Base-by-base conservation (phyloP, 2,113 vertebrate species). In the Camelus bactrianus region DNA sequence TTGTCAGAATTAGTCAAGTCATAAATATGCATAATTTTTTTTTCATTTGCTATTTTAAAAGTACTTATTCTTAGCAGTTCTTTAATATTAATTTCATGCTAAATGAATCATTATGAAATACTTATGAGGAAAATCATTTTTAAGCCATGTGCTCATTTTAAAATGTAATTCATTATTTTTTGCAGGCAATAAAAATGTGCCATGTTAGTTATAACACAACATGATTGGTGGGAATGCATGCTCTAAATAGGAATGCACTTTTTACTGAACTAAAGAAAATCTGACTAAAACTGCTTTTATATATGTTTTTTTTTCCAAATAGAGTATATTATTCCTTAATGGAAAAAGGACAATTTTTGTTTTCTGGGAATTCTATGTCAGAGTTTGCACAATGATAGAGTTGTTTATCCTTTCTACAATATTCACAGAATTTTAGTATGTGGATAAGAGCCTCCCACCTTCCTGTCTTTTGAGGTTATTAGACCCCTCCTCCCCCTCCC, bases 31-130 rank as follows among this genome's bases (percentile, higher is more conserved):
- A 95, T 85, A 95, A 72, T 95, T 95, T 95, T 38, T 38, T 94
- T 93, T 96, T 91, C 46, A 86, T 86, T 70, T 96, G 62, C 77
- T 94, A 97, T 96, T 56, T 97, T 89, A 72, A 96, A 96, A 95
- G 46, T 91, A 72, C 62, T 95, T 97, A 96, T 96, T 96, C 96
- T 97, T 98, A 96, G 70, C 72, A 96, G 76, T 94, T 92, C 79
- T 97, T 89, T 93, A 97, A 81, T 95, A 96, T 91, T 90, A 95
- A 97, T 95, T 96, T 96, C 84, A 97, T 90, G 91, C 84, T 95
- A 97, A 97, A 92, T 54, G 60, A 96, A 80, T 97, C 95, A 95
- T 95, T 92, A 96, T 97, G 94, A 98, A 97, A 97, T 73, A 12
- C 38, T 93, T 64, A 85, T 76, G 77, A 97, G 89, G 64, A 95